Evolutionary conservation across 1,140 invertebrate species (phyloP), one percentile per base, ranked within the genome.

Genomic region (Stegodyphus dumicola): DNA sequence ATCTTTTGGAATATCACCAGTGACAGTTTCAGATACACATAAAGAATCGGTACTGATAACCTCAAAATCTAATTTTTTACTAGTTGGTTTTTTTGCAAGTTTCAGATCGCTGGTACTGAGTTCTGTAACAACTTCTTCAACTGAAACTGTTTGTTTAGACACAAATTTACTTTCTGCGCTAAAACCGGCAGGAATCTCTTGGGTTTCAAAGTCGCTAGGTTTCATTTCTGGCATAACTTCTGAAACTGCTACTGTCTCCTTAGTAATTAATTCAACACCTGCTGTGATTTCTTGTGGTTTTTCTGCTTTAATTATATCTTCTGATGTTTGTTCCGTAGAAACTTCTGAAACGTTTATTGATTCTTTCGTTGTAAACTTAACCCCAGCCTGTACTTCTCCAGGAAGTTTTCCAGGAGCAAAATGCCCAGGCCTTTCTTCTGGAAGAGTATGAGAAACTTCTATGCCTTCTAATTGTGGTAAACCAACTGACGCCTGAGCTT

Each of bases 371-470:
- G 74, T 73, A 11, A 88, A 77, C 53, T 77, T 88, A 54, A 86
- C 60, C 17, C 18, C 77, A 66, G 87, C 87, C 17, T 86, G 87
- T 51, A 88, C 84, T 70, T 86, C 75, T 15, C 87, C 79, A 17
- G 87, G 87, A 18, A 88, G 52, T 67, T 76, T 73, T 53, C 88
- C 88, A 76, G 89, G 88, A 18, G 66, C 79, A 80, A 88, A 88
- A 9, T 75, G 51, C 6, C 77, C 87, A 13, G 86, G 76, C 49
- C 51, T 84, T 73, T 86, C 80, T 73, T 87, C 77, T 69, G 87
- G 33, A 67, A 66, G 56, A 18, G 86, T 77, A 11, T 88, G 84
- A 56, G 65, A 77, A 13, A 88, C 56, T 60, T 53, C 10, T 49
- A 87, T 65, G 48, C 66, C 54, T 83, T 88, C 86, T n/a, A 80